These are phyloP conservation scores for Triplophysa tibetana DNA, from an alignment of 2,113 vertebrate species.

Conservation along the genomic window DNA sequence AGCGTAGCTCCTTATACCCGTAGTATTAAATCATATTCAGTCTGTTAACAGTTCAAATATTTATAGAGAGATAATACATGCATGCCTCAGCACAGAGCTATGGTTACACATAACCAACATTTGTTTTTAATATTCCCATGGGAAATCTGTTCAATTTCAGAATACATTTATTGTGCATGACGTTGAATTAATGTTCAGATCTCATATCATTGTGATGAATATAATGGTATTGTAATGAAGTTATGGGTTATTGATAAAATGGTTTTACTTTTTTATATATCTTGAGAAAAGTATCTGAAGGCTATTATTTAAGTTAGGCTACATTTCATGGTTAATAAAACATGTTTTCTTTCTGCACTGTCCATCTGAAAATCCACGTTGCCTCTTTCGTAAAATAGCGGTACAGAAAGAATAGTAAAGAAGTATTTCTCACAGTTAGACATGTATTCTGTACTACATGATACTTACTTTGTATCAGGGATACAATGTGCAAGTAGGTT, in stretches of 20 bases:
- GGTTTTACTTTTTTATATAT: no score
- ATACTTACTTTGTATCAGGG: neutral
- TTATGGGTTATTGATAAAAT: no score
- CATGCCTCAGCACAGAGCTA: no score
- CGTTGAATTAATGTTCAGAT: neutral
- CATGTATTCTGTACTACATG: no score
- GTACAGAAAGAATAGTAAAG: no score
- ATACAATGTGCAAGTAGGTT: neutral
- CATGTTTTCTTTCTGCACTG: no score
- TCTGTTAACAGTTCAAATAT: neutral
- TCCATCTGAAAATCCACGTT: no score
- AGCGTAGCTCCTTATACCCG: neutral
- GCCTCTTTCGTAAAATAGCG: no score
- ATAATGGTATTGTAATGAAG: neutral
- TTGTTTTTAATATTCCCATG: neutral
- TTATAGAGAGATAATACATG: neutral
- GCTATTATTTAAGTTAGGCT: no score
- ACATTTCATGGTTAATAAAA: no score
- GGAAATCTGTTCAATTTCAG: neutral
- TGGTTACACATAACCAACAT: neutral
- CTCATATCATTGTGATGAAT: neutral
- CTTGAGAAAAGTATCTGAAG: no score
- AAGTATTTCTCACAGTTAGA: neutral
- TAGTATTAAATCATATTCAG: neutral
- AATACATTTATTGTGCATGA: slow-evolving; percentile 1